Conservation (phyloP, 2,113 vertebrate species). For the Chaetorhynchus papuensis region DNA sequence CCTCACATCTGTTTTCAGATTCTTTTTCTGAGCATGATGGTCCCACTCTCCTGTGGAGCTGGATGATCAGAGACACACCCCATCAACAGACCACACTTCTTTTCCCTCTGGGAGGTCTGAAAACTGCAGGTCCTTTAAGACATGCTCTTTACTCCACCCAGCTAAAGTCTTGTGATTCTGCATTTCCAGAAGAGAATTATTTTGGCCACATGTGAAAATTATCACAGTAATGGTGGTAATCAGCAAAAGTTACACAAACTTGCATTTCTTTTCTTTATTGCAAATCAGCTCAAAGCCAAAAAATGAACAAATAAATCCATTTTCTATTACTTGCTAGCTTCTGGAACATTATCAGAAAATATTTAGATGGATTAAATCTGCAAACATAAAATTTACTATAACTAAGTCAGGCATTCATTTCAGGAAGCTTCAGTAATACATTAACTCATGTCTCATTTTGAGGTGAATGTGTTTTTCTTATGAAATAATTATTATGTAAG, state of each 20-base stretch:
- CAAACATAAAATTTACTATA: neutral
- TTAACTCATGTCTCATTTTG: neutral
- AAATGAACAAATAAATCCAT: neutral
- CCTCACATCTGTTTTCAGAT: neutral
- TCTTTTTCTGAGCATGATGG: neutral
- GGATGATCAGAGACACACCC: neutral
- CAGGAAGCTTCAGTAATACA: neutral
- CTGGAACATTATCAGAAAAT: neutral
- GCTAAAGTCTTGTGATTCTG: neutral
- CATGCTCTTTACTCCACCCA: rapidly evolving
- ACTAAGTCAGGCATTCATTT: neutral
- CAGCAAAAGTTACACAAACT: neutral
- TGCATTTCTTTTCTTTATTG: neutral
- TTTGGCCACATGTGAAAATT: neutral
- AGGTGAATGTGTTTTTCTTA: neutral
- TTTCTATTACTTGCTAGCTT: neutral
- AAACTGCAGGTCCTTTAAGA: neutral
- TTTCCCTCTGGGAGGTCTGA: neutral
- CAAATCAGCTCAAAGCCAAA: neutral
- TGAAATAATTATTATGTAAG: neutral
- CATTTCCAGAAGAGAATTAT: neutral
- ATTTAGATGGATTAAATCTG: neutral
- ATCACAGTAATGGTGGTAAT: neutral
- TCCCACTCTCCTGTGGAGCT: neutral
- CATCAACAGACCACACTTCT: neutral